These are phyloP conservation scores for Alces alces DNA, from an alignment of 2,113 vertebrate genomes.

Conservation along the genomic window DNA sequence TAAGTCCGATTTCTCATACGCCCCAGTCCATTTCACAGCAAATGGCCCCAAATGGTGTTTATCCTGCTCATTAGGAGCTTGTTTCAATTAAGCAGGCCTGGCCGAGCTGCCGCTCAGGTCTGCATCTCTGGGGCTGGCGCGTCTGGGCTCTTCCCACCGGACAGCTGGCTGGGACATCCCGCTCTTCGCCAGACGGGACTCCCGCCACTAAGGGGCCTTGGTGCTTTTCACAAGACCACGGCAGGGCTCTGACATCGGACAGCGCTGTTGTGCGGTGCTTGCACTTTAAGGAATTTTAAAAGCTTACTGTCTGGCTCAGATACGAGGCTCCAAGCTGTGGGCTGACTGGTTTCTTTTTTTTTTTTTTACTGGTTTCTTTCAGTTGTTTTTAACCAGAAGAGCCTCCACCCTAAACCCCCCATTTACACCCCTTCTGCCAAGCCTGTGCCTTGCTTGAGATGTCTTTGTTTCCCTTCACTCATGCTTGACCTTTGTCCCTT, in stretches of 20 bases:
- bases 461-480: neutral
- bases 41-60: constrained; percentile 53
- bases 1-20: neutral
- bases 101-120: neutral
- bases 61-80: constrained; percentile 37
- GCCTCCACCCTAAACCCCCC: neutral
- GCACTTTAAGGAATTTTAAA: constrained; percentile 8
- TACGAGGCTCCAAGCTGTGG: neutral
- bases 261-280: neutral
- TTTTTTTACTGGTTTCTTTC: neutral
- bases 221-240: neutral
- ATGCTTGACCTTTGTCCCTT: neutral
- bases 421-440: too few relatives aligned
- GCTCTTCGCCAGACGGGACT: neutral
- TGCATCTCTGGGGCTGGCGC: neutral
- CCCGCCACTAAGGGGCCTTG: neutral
- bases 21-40: constrained; percentile 42
- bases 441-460: neutral
- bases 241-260: neutral
- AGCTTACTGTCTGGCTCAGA: neutral
- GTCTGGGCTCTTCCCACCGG: neutral
- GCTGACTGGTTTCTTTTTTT: neutral
- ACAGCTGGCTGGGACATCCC: neutral
- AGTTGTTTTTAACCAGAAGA: neutral
- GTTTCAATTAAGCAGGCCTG: constrained; percentile 33